Evolutionary conservation across 2,888 invertebrate genomes (phyloP), one percentile per base, ranked within the genome.

Genomic region (Parascotia fuliginaria): DNA sequence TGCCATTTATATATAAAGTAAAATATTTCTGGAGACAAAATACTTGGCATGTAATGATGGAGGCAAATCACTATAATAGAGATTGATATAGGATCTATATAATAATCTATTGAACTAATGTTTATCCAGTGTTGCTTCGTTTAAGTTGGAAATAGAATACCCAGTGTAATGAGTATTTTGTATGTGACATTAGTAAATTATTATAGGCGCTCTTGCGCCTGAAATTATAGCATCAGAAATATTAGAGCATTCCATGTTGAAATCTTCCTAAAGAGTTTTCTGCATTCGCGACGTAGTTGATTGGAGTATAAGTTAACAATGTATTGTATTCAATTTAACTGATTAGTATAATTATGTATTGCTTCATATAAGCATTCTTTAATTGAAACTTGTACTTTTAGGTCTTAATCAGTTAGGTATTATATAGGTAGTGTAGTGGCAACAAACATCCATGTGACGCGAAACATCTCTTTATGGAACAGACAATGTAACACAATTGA

Each of bases 181-280:
- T 73, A 77, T 67, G 75, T 77, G 70, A 77, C 70, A 73, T 78
- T 81, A 81, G 80, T 74, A 69, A 79, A 77, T 78, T 73, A 66
- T 70, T 70, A 57, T 65, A 60, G 62, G 65, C 59, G 39, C 61
- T 57, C n/a, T 36, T 39, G 44, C 48, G 55, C 45, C 47, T 50
- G 61, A 70, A 73, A 70, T 73, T 61, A 70, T 77, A 77, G 69
- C 60, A 53, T 74, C 75, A 75, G 66, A 76, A 75, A 73, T 75
- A 72, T 76, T 80, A 79, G 79, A 83, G 81, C 88, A 88, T 89
- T 89, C 87, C 89, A 85, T 76, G 66, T 78, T 79, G 73, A 70
- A 79, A 81, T 75, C 75, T 74, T 79, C 73, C 65, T 62, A 63
- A 65, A 65, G 67, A 73, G 70, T 62, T 70, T 77, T 77, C 75